These are phyloP conservation scores for Rhinophrynus dorsalis DNA, from an alignment of 2,797 vertebrate species.

Conservation along the genomic window DNA sequence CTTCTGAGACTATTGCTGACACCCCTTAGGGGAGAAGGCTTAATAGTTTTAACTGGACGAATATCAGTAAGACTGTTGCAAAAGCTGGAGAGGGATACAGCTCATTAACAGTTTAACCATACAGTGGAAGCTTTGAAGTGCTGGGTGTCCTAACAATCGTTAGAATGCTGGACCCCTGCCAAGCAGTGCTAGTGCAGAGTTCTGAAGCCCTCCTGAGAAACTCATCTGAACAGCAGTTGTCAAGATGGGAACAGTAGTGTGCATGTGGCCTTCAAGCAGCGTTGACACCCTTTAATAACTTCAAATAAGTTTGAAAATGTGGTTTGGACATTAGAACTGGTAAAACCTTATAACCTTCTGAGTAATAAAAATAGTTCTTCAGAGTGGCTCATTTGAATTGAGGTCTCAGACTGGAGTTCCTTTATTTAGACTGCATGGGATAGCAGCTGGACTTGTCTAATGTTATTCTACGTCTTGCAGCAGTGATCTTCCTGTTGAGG, in stretches of 20 bases:
- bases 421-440: slow-evolving; percentile 17
- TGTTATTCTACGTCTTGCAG: background rate
- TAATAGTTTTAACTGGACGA: slow-evolving; percentile 38
- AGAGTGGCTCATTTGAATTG: background rate
- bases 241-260: slow-evolving; percentile 32
- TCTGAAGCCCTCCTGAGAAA: slow-evolving; percentile 45
- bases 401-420: slow-evolving; percentile 3
- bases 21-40: slow-evolving; percentile 1
- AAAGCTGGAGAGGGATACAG: slow-evolving; percentile 14
- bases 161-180: slow-evolving; percentile 41
- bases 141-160: slow-evolving; percentile 47
- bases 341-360: slow-evolving; percentile 30
- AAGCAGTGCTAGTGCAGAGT: slow-evolving; percentile 26
- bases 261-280: slow-evolving; percentile 36
- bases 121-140: slow-evolving; percentile 45
- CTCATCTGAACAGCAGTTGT: slow-evolving; percentile 49
- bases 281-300: slow-evolving; percentile 44
- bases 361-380: slow-evolving; percentile 3
- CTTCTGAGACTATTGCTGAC: slow-evolving; percentile 13
- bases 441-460: slow-evolving; percentile 36
- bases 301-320: slow-evolving; percentile 41
- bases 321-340: slow-evolving; percentile 36
- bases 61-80: slow-evolving; percentile 39
- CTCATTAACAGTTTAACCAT: slow-evolving; percentile 49
- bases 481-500: background rate